Evolutionary conservation across 2,113 vertebrate genomes (phyloP).

Genomic region (Brachyhypopomus gauderio): DNA sequence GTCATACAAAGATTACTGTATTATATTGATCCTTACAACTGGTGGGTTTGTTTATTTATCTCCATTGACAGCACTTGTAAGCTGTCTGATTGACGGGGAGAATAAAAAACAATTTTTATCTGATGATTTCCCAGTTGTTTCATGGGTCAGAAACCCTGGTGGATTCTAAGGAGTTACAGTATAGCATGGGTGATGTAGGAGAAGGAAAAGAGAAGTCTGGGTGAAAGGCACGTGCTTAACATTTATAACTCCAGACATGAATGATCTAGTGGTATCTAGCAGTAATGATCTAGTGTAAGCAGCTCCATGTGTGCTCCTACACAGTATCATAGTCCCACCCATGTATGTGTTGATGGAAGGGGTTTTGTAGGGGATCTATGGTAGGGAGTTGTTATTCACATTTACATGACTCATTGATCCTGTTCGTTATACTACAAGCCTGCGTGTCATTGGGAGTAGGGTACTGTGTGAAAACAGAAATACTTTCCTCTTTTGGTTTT

Average conservation of each 20-base stretch:
- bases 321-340: not conserved
- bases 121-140: conserved; percentile 15
- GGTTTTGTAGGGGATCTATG: not conserved
- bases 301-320: not conserved
- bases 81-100: too few relatives aligned
- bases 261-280: too few relatives aligned
- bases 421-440: not conserved
- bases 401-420: not conserved
- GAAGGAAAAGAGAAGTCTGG: conserved; percentile 12
- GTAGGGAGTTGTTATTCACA: not conserved
- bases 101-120: not conserved
- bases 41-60: too few relatives aligned
- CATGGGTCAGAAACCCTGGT: conserved; percentile 31
- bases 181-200: not conserved
- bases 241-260: too few relatives aligned
- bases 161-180: not conserved
- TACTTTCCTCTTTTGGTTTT: not conserved
- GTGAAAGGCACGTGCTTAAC: not conserved
- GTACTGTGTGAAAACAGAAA: not conserved
- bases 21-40: too few relatives aligned
- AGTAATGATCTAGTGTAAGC: not conserved
- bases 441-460: not conserved
- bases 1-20: too few relatives aligned
- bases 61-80: too few relatives aligned
- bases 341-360: too few relatives aligned